Evolutionary conservation across 2,888 invertebrate genomes (phyloP).

Genomic region (Sphinx pinastri): DNA sequence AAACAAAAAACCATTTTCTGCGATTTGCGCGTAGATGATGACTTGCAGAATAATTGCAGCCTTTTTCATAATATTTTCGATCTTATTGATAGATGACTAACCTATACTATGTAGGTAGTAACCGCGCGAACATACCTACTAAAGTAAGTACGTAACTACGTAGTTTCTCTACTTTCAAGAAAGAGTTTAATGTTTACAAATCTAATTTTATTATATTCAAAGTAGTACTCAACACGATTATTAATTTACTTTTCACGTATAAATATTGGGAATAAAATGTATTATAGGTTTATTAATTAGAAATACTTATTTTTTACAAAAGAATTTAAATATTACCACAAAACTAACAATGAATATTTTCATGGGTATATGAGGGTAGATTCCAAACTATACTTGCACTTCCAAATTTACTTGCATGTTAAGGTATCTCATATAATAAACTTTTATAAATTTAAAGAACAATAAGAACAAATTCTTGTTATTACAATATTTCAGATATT

Average conservation of each 20-base stretch:
- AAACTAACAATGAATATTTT: background rate
- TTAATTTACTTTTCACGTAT: too few relatives aligned
- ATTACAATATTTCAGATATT: background rate
- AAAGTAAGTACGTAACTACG: background rate
- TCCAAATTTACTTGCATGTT: too few relatives aligned
- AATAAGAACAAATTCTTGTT: background rate
- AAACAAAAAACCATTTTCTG: background rate
- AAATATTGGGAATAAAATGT: too few relatives aligned
- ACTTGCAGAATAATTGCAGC: background rate
- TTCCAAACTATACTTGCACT: background rate
- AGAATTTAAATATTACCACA: background rate
- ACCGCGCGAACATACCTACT: background rate
- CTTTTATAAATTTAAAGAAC: too few relatives aligned
- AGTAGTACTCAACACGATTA: too few relatives aligned
- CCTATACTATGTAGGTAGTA: constrained; percentile 6
- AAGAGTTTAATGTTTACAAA: too few relatives aligned
- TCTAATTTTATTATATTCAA: too few relatives aligned
- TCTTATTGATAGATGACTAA: constrained; percentile 3
- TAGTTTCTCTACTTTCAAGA: background rate
- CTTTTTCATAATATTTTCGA: background rate
- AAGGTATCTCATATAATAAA: too few relatives aligned
- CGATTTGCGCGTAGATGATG: constrained; percentile 1
- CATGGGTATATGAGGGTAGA: background rate
- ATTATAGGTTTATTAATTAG: too few relatives aligned
- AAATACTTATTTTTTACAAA: too few relatives aligned